Base-by-base conservation (phyloP, 2,888 invertebrate genomes). In the Drosophila setosimentum region DNA sequence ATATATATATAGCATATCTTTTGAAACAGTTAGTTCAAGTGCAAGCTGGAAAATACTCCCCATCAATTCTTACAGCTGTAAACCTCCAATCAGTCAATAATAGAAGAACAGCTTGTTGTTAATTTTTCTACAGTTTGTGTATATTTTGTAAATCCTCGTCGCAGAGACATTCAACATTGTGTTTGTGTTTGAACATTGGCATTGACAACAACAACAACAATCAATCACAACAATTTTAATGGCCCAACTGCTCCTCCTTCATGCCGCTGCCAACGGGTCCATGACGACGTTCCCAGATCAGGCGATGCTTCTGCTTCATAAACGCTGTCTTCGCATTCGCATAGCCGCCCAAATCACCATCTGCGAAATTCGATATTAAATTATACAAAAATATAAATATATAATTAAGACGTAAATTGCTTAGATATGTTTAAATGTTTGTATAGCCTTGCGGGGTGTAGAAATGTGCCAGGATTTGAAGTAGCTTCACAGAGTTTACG, bases 231-330 rank as follows among this genome's bases (percentile, higher is more conserved):
- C 45, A 45, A 32, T 40, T 65, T 81, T 82, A 91, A 42, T 89
- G 91, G 3, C 51, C 61, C 73, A 27, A 76, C 77, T 67, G 74
- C 0, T 73, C 58, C 3, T 78, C 76, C 80, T 94, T 95, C 94
- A 95, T 95, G 70, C 96, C 96, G 68, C 94, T 93, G 73, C 96
- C 96, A 54, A 96, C 95, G 18, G 95, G 95, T 10, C 98, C 98
- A 87, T 99, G 96, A 76, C 99, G 96, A 92, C 98, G 96, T 94
- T 99, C 99, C 99, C 99, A 99, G 86, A 99, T 94, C 95, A 99
- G 94, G 80, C 99, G 97, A 94, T 99, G 99, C 93, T 99, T 99
- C 93, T 99, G 99, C 93, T 99, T 99, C 98, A 99, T 98, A 91
- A 96, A 98, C 0, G 96, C 96, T 68, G 94, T 94, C 83, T 94